Percentiles rank a stretch among this genome's conserved stretches.
Conservation (phyloP, 2,113 vertebrate genomes). For the Colaptes auratus region DNA sequence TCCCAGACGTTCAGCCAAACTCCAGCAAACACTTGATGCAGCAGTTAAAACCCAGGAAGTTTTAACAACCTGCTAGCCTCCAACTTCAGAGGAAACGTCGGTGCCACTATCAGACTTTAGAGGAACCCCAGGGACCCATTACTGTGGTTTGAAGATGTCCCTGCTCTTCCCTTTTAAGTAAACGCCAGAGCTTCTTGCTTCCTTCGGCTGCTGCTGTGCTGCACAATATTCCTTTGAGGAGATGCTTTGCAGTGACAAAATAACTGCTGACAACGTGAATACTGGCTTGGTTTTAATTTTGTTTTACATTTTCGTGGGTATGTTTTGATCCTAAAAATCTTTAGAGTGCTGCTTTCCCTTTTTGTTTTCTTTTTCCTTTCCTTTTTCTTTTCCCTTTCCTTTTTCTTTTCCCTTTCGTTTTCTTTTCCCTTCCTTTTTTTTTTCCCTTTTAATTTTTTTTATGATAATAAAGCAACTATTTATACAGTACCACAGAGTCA, state of each 20-base stretch:
- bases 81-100: constrained; percentile 68
- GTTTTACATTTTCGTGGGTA: constrained; percentile 65
- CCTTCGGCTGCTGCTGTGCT: constrained; percentile 51
- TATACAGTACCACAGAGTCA: not conserved
- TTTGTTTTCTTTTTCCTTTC: constrained; percentile 25
- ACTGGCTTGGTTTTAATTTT: constrained; percentile 71
- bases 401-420: too few relatives aligned
- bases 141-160: constrained; percentile 69
- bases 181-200: constrained; percentile 49
- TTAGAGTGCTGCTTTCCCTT: constrained; percentile 9
- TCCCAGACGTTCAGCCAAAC: constrained; percentile 54
- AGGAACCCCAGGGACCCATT: constrained; percentile 72
- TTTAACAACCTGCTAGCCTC: constrained; percentile 71
- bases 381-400: not conserved
- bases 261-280: constrained; percentile 74
- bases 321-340: constrained; percentile 68
- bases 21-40: constrained; percentile 34
- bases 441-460: not conserved
- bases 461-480: constrained; percentile 65
- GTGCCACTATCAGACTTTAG: constrained; percentile 60
- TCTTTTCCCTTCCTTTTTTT: too few relatives aligned
- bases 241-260: constrained; percentile 72
- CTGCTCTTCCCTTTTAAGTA: constrained; percentile 66
- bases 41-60: constrained; percentile 35
- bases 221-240: constrained; percentile 72